A percentile compares a stretch with the other conserved stretches of the same genome.
Conservation (phyloP, 1,140 invertebrate species). For the Panonychus citri region DNA sequence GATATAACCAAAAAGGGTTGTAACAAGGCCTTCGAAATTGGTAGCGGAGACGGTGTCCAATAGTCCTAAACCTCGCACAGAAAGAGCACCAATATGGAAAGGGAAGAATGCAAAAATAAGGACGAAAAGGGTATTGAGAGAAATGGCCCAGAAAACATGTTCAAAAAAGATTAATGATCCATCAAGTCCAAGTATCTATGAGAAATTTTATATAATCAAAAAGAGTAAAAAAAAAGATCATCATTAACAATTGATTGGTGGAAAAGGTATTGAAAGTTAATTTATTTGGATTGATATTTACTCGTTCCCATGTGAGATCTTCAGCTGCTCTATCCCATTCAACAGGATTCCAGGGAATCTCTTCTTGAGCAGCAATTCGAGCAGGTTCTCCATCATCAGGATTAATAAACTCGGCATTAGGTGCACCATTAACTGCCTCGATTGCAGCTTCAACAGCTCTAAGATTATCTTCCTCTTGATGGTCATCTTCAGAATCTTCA, state of each 20-base stretch:
- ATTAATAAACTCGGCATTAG: not conserved
- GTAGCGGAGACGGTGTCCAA: constrained; percentile 38
- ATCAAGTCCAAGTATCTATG: constrained; percentile 67
- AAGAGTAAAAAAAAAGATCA: not conserved
- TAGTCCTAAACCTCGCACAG: constrained; percentile 47
- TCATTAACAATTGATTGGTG: not conserved
- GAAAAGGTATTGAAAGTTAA: constrained; percentile 5
- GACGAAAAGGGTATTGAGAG: constrained; percentile 86
- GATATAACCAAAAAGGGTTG: constrained; percentile 77
- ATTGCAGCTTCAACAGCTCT: constrained; percentile 13
- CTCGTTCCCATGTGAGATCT: constrained; percentile 82
- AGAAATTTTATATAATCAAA: not conserved
- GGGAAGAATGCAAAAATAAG: constrained; percentile 74
- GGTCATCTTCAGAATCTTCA: constrained; percentile 13
- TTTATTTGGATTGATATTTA: constrained; percentile 13
- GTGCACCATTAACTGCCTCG: constrained; percentile 14
- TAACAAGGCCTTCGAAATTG: constrained; percentile 77
- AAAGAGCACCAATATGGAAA: constrained; percentile 74
- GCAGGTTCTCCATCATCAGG: not conserved
- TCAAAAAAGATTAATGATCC: constrained; percentile 90
- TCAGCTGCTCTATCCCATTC: constrained; percentile 94
- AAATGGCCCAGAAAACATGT: constrained; percentile 97
- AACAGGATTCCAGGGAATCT: constrained; percentile 83
- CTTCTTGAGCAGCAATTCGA: constrained; percentile 31
- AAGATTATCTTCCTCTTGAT: constrained; percentile 15